Base-by-base conservation (phyloP, 30 jellyfish, hydroid and myxozoan genomes). In the Clytia hemisphaerica region DNA sequence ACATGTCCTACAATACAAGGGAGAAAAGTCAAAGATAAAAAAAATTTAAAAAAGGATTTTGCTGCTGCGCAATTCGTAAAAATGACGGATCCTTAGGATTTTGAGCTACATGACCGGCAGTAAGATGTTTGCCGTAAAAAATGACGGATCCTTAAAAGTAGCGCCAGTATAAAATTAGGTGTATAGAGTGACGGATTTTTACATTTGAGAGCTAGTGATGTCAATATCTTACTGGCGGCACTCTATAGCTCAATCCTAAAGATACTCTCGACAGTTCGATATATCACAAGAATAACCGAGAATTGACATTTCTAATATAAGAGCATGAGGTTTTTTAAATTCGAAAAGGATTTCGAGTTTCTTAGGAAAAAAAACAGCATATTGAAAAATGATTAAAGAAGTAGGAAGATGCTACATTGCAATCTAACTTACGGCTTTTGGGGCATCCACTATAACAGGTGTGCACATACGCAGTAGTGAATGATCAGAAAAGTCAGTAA, bases 401-500 rank as follows among this genome's bases (percentile, higher is more conserved):
- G 19, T 5, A 5, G 38, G 25, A 16, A 16, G 5, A 6, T 32
- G 16, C 16, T 2, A 0, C 55, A 28, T 26, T 19, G 30, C 66
- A 49, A 36, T 14, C 19, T 7, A 0, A 4, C 91, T 53, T 69
- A 83, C 95, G 91, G 67, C 50, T 37, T 55, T 73, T 5, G 95
- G 91, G 36, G 83, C 61, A 46, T 83, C 95, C 2, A 83, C 66
- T 30, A 83, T 75, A 40, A 70, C 69, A 1, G 78, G 45, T 35
- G 68, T 77, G 48, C 90, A 83, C 45, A 51, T 63, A 32, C 69
- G 95, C 62, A 83, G 78, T 58, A 83, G 54, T 10, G 80, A 58
- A 18, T 67, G 26, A 10, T 90, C 91, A 0, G 75, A 57, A 4
- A 37, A 25, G 3, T 69, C 44, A 10, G 65, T 26, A 26, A 61